These are phyloP conservation scores for Isaurus tuberculatus DNA, from an alignment of 92 coral and sea anemone species.

Conservation along the genomic window DNA sequence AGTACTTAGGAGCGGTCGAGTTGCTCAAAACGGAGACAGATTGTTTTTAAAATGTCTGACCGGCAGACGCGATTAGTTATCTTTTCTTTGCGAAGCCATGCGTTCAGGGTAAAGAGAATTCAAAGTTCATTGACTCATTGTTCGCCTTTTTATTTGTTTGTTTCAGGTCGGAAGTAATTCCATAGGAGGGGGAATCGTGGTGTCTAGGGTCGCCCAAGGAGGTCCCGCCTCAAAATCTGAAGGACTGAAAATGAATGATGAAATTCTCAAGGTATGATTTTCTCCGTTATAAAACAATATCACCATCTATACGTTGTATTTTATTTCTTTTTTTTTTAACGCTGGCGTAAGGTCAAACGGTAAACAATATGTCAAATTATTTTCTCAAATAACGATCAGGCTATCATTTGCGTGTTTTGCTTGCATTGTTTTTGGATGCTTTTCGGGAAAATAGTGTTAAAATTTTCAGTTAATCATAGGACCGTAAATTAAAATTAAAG, in stretches of 20 bases:
- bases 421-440: slow-evolving; percentile 4
- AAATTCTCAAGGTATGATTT: slow-evolving; percentile 82
- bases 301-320: slow-evolving; percentile 11
- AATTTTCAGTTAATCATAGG: background rate
- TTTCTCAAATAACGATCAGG: slow-evolving; percentile 21
- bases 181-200: slow-evolving; percentile 89
- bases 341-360: slow-evolving; percentile 33
- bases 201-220: slow-evolving; percentile 96
- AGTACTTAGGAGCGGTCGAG: slow-evolving; percentile 33
- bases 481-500: background rate
- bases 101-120: slow-evolving; percentile 5
- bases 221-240: slow-evolving; percentile 95
- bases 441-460: slow-evolving; percentile 24
- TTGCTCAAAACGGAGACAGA: slow-evolving; percentile 44
- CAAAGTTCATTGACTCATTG: slow-evolving; percentile 17
- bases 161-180: slow-evolving; percentile 88
- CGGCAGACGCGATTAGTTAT: background rate
- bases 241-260: slow-evolving; percentile 84
- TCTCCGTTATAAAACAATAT: slow-evolving; percentile 23
- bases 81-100: slow-evolving; percentile 11
- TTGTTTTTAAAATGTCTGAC: slow-evolving; percentile 48
- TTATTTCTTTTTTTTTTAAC: slow-evolving; percentile 40
- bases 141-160: slow-evolving; percentile 26
- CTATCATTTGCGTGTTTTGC: slow-evolving; percentile 13
- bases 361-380: slow-evolving; percentile 15